Evolutionary conservation across 2,113 vertebrate genomes (phyloP).

Genomic region (Peucedramus taeniatus): DNA sequence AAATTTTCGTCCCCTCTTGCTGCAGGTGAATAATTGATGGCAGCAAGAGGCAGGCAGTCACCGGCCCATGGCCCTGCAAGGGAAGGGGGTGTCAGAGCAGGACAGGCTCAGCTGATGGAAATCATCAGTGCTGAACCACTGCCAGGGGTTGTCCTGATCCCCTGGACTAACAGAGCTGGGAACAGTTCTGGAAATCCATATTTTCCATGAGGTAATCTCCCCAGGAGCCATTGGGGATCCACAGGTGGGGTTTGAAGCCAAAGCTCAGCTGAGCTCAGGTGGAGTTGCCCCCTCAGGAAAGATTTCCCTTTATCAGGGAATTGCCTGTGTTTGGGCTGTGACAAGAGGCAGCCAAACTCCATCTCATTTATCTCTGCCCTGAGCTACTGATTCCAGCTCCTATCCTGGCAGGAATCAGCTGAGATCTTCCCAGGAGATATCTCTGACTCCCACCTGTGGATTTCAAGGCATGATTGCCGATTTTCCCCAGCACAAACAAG

Average conservation of each 20-base stretch:
- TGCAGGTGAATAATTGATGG: slow-evolving; percentile 11
- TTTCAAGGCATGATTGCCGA: not conserved
- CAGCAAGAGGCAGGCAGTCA: not conserved
- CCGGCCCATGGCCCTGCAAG: not conserved
- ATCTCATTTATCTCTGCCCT: not conserved
- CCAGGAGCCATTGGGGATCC: not conserved
- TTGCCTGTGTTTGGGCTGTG: not conserved
- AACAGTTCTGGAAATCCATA: fast-evolving
- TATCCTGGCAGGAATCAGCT: not conserved
- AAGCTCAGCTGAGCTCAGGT: not conserved
- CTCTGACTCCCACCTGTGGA: not conserved
- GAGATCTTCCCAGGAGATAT: not conserved
- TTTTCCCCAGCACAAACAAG: not conserved
- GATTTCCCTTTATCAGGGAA: not conserved
- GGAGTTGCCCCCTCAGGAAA: not conserved
- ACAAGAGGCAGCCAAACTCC: not conserved
- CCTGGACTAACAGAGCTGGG: not conserved
- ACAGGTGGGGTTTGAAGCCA: not conserved
- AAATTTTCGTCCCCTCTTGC: slow-evolving; percentile 41
- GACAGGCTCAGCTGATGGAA: not conserved
- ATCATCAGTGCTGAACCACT: not conserved
- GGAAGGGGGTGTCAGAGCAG: not conserved
- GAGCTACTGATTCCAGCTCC: not conserved
- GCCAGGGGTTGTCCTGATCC: fast-evolving
- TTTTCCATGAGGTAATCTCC: not conserved